Evolutionary conservation across 2,888 invertebrate species (phyloP).

Genomic region (Bellardia bayeri): DNA sequence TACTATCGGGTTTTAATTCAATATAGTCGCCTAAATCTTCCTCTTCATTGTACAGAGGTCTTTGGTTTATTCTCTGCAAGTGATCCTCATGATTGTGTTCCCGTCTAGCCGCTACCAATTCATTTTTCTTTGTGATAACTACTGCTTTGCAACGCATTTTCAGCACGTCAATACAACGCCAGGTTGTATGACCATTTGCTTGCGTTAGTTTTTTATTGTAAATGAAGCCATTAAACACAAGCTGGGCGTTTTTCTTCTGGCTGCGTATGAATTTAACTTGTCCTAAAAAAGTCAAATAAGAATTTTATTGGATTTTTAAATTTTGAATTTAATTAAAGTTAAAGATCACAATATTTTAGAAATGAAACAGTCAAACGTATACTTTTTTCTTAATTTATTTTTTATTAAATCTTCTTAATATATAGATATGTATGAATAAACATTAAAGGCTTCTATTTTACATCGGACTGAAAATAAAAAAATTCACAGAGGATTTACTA

Average conservation of each 20-base stretch:
- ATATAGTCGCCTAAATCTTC: constrained; percentile 83
- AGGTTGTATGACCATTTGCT: constrained; percentile 84
- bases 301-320: background rate
- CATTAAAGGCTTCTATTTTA: background rate
- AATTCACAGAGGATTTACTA: too few relatives aligned
- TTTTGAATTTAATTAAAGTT: background rate
- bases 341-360: constrained; percentile 5
- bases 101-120: constrained; percentile 80
- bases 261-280: constrained; percentile 84
- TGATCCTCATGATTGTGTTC: constrained; percentile 82
- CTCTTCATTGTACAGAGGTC: constrained; percentile 82
- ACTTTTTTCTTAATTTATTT: constrained; percentile 22
- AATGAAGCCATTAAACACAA: constrained; percentile 83
- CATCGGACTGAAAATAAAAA: background rate
- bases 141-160: constrained; percentile 84
- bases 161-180: constrained; percentile 84
- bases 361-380: constrained; percentile 56
- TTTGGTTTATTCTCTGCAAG: constrained; percentile 81
- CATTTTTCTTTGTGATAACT: constrained; percentile 82
- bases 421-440: background rate
- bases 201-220: constrained; percentile 85
- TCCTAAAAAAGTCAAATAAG: constrained; percentile 69
- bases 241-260: constrained; percentile 84
- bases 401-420: constrained; percentile 38
- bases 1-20: constrained; percentile 82